A percentile compares a stretch with the other conserved stretches of the same genome.
These are phyloP conservation scores for Laterallus jamaicensis DNA, from an alignment of 2,113 vertebrate species.

Conservation along the genomic window DNA sequence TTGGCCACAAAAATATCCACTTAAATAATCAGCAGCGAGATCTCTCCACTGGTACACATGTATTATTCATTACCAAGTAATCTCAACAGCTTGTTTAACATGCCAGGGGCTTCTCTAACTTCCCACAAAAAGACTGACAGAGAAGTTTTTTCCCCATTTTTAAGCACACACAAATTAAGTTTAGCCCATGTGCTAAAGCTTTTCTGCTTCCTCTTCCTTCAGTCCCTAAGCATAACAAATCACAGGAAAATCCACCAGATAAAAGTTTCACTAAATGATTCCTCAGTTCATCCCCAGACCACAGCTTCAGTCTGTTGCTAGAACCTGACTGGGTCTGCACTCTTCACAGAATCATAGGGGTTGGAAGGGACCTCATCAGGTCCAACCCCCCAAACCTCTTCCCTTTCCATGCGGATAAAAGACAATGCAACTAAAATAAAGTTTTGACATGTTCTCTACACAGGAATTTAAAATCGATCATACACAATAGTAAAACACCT, in stretches of 20 bases:
- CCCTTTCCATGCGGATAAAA: background rate
- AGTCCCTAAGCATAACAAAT: background rate
- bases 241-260: background rate
- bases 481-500: background rate
- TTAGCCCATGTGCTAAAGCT: background rate
- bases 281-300: background rate
- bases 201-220: background rate
- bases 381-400: background rate
- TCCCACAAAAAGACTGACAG: constrained; percentile 40
- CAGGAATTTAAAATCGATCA: background rate
- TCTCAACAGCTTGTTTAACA: constrained; percentile 26
- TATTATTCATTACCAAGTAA: constrained; percentile 28
- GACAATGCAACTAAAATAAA: background rate
- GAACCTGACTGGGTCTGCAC: background rate
- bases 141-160: constrained; percentile 16
- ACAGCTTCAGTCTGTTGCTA: background rate
- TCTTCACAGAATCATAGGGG: background rate
- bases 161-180: background rate
- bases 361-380: no score
- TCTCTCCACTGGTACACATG: background rate
- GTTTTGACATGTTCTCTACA: background rate
- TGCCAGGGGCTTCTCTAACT: constrained; percentile 33
- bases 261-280: background rate
- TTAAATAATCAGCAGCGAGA: constrained; percentile 38
- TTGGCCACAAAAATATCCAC: constrained; percentile 13